Evolutionary conservation across 2,888 invertebrate genomes (phyloP).

Genomic region (Mycalesis mineus): DNA sequence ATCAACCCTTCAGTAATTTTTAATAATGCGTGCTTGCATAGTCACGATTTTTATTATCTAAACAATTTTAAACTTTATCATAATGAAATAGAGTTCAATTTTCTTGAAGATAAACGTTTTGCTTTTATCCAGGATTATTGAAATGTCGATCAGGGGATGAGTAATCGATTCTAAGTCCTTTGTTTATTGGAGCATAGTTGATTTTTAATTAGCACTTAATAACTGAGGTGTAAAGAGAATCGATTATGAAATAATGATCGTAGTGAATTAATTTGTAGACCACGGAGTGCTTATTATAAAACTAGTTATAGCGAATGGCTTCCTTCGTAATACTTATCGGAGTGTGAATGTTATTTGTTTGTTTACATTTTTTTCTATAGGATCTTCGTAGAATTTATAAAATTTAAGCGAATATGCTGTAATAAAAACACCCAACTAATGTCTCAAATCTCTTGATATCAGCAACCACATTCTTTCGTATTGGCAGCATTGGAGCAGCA

Average conservation of each 20-base stretch:
- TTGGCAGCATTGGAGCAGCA: no score
- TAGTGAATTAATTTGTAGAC: conserved; percentile 4
- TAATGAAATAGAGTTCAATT: conserved; percentile 1
- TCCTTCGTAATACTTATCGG: not conserved
- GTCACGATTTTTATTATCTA: conserved; percentile 15
- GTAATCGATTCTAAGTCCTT: conserved; percentile 25
- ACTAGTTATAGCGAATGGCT: not conserved
- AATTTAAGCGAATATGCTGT: no score
- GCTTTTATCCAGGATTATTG: conserved; percentile 23
- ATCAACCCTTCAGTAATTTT: conserved; percentile 27
- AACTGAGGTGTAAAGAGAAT: conserved; percentile 8
- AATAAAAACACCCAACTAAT: no score
- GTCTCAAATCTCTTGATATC: no score
- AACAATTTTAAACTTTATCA: conserved; percentile 17
- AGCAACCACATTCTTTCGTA: no score
- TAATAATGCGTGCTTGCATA: conserved; percentile 20
- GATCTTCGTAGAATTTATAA: no score
- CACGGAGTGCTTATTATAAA: not conserved
- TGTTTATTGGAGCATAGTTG: conserved; percentile 10
- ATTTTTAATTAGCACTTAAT: conserved; percentile 24
- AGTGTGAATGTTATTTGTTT: not conserved
- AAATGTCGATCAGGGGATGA: conserved; percentile 27
- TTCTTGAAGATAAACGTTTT: not conserved
- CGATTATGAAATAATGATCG: conserved; percentile 17
- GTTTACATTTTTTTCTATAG: no score